phyloP scores from a whole-genome alignment of 2,113 vertebrate species.

The Oryzias curvinotus region DNA sequence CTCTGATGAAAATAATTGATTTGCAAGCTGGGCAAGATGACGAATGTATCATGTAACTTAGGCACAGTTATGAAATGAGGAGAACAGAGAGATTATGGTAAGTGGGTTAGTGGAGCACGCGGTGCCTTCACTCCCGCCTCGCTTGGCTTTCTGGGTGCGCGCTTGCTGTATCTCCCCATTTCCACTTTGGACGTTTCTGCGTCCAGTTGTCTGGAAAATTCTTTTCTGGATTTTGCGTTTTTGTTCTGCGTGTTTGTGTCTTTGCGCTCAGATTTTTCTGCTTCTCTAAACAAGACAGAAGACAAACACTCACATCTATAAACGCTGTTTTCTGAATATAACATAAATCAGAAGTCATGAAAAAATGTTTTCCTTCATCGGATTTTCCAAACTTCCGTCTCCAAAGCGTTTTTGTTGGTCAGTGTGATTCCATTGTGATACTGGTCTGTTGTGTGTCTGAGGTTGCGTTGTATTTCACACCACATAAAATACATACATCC shows the following conservation, averaged over 20 bases:
- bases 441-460: conserved; percentile 21
- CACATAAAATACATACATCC: conserved; percentile 47
- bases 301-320: not conserved
- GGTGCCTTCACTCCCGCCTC: conserved; percentile 52
- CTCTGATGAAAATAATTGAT: conserved; percentile 50
- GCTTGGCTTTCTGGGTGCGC: conserved; percentile 25
- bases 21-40: conserved; percentile 42
- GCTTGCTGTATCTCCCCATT: conserved; percentile 14
- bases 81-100: conserved; percentile 73
- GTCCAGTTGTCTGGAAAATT: conserved; percentile 17
- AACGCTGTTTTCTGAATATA: conserved; percentile 22
- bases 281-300: not conserved
- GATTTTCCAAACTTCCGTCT: conserved; percentile 61
- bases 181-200: conserved; percentile 25
- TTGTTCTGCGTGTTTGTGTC: not conserved
- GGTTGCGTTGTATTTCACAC: conserved; percentile 30
- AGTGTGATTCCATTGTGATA: conserved; percentile 58
- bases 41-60: conserved; percentile 66
- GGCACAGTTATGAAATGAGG: conserved; percentile 74
- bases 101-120: conserved; percentile 80
- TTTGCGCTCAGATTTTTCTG: not conserved
- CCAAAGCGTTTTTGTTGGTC: conserved; percentile 28
- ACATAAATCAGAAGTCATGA: conserved; percentile 10
- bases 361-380: conserved; percentile 26
- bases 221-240: not conserved